Evolutionary conservation across 2,797 vertebrate genomes (phyloP).

Genomic region (Tragelaphus oryx): DNA sequence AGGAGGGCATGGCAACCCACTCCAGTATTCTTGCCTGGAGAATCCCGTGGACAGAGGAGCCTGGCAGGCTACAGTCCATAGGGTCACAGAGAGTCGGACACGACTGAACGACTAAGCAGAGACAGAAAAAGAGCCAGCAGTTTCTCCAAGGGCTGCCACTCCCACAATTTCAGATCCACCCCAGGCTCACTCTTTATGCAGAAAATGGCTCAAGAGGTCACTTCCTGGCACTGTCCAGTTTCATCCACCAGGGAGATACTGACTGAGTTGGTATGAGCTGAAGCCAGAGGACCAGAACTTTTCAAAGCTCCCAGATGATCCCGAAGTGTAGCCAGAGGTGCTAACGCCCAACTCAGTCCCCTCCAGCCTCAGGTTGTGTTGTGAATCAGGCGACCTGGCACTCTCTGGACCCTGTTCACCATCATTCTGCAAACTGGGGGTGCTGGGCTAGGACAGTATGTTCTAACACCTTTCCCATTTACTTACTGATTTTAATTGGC

Average conservation of each 20-base stretch:
- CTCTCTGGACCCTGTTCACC: neutral
- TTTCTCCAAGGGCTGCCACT: neutral
- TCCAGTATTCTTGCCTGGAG: neutral
- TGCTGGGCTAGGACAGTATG: neutral
- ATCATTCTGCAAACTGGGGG: neutral
- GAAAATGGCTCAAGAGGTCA: neutral
- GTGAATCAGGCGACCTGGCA: rapidly evolving
- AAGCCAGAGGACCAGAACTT: neutral
- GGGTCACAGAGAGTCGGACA: neutral
- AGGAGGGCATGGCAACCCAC: neutral
- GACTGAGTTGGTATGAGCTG: neutral
- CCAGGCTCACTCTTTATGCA: neutral
- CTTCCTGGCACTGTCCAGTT: neutral
- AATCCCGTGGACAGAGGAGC: neutral
- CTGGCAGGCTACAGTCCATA: neutral
- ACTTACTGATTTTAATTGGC: neutral
- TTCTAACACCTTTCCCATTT: neutral
- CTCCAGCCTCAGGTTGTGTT: neutral
- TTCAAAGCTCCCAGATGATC: neutral
- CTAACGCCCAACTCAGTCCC: neutral
- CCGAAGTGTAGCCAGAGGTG: rapidly evolving
- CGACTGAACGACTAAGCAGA: neutral
- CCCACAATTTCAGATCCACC: neutral
- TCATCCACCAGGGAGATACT: neutral
- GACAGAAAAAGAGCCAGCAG: neutral